A percentile compares a stretch with the other conserved stretches of the same genome.
Evolutionary conservation across 2,888 invertebrate genomes (phyloP).

Genomic region (Lasioglossum figueresi): DNA sequence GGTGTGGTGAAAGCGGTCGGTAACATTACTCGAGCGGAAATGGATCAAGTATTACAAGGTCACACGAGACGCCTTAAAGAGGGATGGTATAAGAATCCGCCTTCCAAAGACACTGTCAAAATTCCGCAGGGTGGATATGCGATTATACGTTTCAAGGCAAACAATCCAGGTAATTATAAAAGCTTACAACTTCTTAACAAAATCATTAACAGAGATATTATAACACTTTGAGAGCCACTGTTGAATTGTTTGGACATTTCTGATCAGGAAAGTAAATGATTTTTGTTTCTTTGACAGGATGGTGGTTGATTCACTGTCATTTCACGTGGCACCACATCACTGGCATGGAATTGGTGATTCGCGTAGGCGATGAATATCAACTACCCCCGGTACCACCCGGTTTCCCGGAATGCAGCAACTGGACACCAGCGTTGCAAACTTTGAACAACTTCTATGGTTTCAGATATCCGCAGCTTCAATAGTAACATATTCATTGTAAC

Average conservation of each 20-base stretch:
- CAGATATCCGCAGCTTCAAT: background rate
- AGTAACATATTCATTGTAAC: background rate
- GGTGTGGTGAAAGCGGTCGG: slow-evolving; percentile 52
- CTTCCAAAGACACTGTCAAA: slow-evolving; percentile 84
- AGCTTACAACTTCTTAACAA: background rate
- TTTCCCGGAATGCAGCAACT: slow-evolving; percentile 59
- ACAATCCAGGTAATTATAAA: slow-evolving; percentile 82
- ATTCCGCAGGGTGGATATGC: slow-evolving; percentile 84
- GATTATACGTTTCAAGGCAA: slow-evolving; percentile 83
- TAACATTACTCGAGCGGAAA: slow-evolving; percentile 50
- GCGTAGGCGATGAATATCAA: slow-evolving; percentile 66
- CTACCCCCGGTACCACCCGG: slow-evolving; percentile 70
- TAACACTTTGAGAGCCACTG: background rate
- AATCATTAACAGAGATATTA: background rate
- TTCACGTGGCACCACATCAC: slow-evolving; percentile 73
- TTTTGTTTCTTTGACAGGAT: slow-evolving; percentile 67
- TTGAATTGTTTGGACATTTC: background rate
- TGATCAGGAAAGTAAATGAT: background rate
- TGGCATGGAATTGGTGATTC: slow-evolving; percentile 76
- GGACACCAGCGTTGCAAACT: slow-evolving; percentile 30
- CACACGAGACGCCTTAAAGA: slow-evolving; percentile 79
- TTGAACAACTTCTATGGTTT: slow-evolving; percentile 27
- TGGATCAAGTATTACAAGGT: slow-evolving; percentile 67
- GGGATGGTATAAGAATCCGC: slow-evolving; percentile 79
- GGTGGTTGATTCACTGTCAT: slow-evolving; percentile 79